phyloP scores from a whole-genome alignment of 1,140 invertebrate genomes.

The Heliconius eleuchia region DNA sequence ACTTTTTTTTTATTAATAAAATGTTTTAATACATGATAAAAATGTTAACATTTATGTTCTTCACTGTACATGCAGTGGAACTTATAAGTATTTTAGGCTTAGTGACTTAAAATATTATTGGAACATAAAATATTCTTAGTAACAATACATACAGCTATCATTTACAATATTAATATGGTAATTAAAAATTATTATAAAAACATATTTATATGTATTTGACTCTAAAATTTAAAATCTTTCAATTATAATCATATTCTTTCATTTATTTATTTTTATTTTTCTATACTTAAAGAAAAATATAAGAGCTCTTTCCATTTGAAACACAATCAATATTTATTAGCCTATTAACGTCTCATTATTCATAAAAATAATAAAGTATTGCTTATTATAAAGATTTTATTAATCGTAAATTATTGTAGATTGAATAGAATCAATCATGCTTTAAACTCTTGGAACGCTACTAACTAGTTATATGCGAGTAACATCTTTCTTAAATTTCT shows the following conservation, averaged over 20 bases:
- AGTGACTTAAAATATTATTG: background rate
- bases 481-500: background rate
- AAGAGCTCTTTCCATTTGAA: background rate
- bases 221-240: no score
- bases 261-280: background rate
- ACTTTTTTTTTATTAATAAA: background rate
- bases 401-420: background rate
- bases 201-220: no score
- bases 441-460: background rate
- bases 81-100: background rate
- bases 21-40: no score
- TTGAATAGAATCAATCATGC: conserved; percentile 14
- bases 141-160: no score
- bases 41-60: background rate
- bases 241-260: no score
- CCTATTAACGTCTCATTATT: background rate
- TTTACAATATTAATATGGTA: background rate
- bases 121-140: background rate
- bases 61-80: background rate
- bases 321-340: background rate
- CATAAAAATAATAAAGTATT: background rate
- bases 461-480: conserved; percentile 12
- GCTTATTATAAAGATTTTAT: background rate
- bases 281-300: background rate
- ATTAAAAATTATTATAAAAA: no score